Evolutionary conservation across 1,140 invertebrate species (phyloP).

Genomic region (Latrodectus geometricus): DNA sequence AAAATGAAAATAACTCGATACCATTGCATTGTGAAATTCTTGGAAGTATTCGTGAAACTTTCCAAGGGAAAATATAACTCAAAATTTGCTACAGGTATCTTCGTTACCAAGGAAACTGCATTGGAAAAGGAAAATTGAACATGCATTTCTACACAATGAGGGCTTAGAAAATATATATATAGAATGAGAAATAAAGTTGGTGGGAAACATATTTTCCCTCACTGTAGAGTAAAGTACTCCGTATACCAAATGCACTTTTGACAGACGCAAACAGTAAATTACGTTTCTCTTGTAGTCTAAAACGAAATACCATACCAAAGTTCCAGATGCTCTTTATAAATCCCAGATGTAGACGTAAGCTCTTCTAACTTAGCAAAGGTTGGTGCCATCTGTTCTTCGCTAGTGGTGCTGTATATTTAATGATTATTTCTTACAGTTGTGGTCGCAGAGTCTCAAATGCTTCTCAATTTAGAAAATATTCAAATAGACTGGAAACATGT

Average conservation of each 20-base stretch:
- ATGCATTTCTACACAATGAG: conserved; percentile 13
- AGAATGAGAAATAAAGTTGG: conserved; percentile 33
- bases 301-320: neutral
- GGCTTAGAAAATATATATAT: conserved; percentile 24
- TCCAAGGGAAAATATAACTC: conserved; percentile 27
- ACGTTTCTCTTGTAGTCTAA: conserved; percentile 25
- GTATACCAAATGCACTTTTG: conserved; percentile 40
- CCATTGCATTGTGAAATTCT: neutral
- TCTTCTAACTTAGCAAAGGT: conserved; percentile 13
- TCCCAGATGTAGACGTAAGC: conserved; percentile 36
- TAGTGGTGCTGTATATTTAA: conserved; percentile 47
- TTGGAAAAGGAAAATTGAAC: conserved; percentile 46
- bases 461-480: conserved; percentile 35
- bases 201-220: conserved; percentile 41
- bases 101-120: conserved; percentile 44
- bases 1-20: too few species aligned
- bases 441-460: conserved; percentile 19
- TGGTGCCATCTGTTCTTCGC: conserved; percentile 35
- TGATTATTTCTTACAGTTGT: conserved; percentile 41
- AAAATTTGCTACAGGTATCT: conserved; percentile 15
- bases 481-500: neutral
- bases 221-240: conserved; percentile 10
- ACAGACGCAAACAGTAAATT: conserved; percentile 52
- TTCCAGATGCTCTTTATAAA: conserved; percentile 24
- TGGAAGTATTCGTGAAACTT: conserved; percentile 13